A percentile compares a stretch with the other conserved stretches of the same genome.
phyloP scores from a whole-genome alignment of 2,797 vertebrate genomes.

The Glossophaga mutica region DNA sequence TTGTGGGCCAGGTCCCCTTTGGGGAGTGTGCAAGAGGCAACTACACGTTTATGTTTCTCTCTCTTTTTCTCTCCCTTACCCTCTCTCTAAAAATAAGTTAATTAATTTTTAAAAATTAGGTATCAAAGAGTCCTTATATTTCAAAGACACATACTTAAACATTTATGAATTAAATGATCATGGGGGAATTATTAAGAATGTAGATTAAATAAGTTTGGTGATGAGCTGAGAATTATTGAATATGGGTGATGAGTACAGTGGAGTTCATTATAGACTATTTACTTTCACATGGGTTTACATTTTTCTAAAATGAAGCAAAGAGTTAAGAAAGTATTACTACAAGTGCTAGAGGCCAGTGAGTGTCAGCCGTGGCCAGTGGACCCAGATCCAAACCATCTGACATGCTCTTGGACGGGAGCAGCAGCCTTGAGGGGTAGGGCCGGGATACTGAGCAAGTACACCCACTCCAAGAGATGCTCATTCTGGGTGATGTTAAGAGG shows the following conservation, averaged over 20 bases:
- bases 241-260: background rate
- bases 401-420: background rate
- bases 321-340: background rate
- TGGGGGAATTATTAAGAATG: background rate
- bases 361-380: background rate
- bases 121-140: background rate
- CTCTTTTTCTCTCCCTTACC: too few relatives aligned
- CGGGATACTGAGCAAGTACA: background rate
- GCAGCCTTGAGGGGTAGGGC: background rate
- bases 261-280: background rate
- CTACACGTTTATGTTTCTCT: too few relatives aligned
- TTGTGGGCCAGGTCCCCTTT: too few relatives aligned
- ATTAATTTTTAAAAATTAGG: background rate
- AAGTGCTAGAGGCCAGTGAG: background rate
- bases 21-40: too few relatives aligned
- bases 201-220: background rate
- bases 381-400: background rate
- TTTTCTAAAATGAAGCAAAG: constrained; percentile 12
- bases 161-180: constrained; percentile 18
- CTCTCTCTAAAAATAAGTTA: too few relatives aligned
- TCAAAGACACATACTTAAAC: background rate
- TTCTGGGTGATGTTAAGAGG: background rate
- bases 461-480: background rate
- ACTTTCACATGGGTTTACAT: background rate
- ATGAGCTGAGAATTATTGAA: background rate